phyloP scores from a whole-genome alignment of 92 coral and sea anemone genomes.

The Isaurus tuberculatus region DNA sequence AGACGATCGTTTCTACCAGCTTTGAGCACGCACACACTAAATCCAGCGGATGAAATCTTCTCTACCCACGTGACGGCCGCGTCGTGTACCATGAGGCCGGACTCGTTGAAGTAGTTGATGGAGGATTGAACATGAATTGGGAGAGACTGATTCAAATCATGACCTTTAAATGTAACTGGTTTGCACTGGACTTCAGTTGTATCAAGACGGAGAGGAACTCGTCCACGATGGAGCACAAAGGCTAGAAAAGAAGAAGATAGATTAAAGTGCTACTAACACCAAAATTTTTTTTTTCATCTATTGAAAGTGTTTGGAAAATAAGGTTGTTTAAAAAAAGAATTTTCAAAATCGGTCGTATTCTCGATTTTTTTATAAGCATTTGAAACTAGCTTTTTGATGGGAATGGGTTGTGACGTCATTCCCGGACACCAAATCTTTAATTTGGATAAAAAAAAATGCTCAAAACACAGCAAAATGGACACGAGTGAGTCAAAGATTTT shows the following conservation, averaged over 20 bases:
- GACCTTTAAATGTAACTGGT: constrained; percentile 39
- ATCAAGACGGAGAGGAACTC: constrained; percentile 62
- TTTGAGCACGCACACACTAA: constrained; percentile 73
- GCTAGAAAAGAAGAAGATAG: constrained; percentile 52
- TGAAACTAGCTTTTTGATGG: too few species aligned
- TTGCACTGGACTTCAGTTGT: constrained; percentile 71
- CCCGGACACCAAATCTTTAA: too few species aligned
- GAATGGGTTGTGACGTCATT: too few species aligned
- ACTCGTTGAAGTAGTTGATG: constrained; percentile 73
- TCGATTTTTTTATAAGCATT: too few species aligned
- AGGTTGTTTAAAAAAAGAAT: too few species aligned
- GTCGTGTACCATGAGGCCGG: constrained; percentile 66
- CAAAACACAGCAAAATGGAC: too few species aligned
- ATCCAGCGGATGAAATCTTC: constrained; percentile 55
- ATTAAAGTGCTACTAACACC: too few species aligned
- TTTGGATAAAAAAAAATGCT: too few species aligned
- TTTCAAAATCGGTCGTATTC: too few species aligned
- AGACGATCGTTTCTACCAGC: constrained; percentile 79
- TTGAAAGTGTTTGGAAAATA: too few species aligned
- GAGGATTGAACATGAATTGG: constrained; percentile 54
- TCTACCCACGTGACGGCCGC: constrained; percentile 87
- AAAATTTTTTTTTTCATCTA: too few species aligned
- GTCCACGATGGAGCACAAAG: constrained; percentile 70
- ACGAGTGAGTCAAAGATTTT: too few species aligned
- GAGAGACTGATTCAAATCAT: constrained; percentile 45